Conservation (phyloP, 2,888 invertebrate species). For the Eupithecia inturbata region DNA sequence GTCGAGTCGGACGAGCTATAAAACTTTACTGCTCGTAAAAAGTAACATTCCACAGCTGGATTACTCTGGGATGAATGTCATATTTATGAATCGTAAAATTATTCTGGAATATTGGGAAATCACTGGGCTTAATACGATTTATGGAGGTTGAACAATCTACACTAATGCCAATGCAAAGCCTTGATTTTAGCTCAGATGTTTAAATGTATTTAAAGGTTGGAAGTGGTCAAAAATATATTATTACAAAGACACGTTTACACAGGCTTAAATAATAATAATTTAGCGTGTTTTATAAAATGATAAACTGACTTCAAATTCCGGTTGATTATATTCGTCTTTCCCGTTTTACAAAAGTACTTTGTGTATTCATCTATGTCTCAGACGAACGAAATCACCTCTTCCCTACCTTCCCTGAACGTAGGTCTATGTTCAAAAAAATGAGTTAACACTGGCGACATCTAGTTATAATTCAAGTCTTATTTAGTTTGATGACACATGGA, state of each 20-base stretch:
- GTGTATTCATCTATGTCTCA: no score
- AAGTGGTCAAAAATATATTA: background rate
- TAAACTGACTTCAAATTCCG: no score
- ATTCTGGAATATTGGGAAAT: slow-evolving; percentile 23
- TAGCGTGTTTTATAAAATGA: no score
- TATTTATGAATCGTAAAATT: slow-evolving; percentile 41
- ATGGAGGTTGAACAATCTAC: background rate
- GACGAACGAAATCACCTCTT: no score
- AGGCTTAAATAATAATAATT: no score
- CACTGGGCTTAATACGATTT: slow-evolving; percentile 10
- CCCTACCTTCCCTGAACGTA: no score
- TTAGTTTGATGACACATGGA: no score
- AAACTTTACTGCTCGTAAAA: slow-evolving; percentile 34
- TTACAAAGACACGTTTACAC: background rate
- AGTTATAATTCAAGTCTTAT: no score
- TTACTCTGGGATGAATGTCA: slow-evolving; percentile 35
- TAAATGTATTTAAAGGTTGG: background rate
- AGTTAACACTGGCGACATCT: no score
- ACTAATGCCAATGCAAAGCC: background rate
- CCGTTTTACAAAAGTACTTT: no score
- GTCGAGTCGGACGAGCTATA: slow-evolving; percentile 31
- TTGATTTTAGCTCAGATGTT: background rate
- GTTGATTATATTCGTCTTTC: no score
- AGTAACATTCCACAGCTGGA: slow-evolving; percentile 36
- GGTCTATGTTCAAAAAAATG: no score